Evolutionary conservation across 1,140 invertebrate genomes (phyloP).

Genomic region (Samia ricini): DNA sequence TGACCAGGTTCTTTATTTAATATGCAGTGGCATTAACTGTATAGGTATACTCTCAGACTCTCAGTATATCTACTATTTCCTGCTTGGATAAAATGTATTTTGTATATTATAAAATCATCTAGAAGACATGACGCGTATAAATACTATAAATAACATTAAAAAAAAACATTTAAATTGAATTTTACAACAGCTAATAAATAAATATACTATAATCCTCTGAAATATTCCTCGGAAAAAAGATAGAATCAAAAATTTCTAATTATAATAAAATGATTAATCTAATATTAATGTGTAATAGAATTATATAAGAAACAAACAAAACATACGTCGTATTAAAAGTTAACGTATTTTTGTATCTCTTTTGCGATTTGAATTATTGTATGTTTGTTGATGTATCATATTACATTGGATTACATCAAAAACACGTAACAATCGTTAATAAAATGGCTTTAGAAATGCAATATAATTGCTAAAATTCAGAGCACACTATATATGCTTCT

Average conservation of each 20-base stretch:
- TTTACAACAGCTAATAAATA: not conserved
- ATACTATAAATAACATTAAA: not conserved
- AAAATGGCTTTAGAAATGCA: too few relatives aligned
- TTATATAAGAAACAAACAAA: too few relatives aligned
- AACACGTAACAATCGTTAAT: too few relatives aligned
- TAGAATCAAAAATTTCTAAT: not conserved
- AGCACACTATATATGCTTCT: not conserved
- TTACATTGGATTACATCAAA: too few relatives aligned
- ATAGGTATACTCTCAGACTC: too few relatives aligned
- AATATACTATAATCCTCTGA: too few relatives aligned
- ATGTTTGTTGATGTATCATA: too few relatives aligned
- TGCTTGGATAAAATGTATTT: not conserved
- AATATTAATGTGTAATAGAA: too few relatives aligned
- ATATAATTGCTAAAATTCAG: not conserved
- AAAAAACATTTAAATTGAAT: not conserved
- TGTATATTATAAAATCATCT: not conserved
- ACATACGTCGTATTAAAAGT: too few relatives aligned
- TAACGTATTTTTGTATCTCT: too few relatives aligned
- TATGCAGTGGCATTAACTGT: not conserved
- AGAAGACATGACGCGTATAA: not conserved
- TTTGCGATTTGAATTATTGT: too few relatives aligned
- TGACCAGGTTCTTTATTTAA: not conserved
- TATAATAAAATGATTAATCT: not conserved
- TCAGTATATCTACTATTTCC: not conserved
- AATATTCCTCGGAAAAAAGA: not conserved